These are phyloP conservation scores for Loripinus fragilis DNA, from an alignment of 2,888 invertebrate genomes.

Conservation along the genomic window DNA sequence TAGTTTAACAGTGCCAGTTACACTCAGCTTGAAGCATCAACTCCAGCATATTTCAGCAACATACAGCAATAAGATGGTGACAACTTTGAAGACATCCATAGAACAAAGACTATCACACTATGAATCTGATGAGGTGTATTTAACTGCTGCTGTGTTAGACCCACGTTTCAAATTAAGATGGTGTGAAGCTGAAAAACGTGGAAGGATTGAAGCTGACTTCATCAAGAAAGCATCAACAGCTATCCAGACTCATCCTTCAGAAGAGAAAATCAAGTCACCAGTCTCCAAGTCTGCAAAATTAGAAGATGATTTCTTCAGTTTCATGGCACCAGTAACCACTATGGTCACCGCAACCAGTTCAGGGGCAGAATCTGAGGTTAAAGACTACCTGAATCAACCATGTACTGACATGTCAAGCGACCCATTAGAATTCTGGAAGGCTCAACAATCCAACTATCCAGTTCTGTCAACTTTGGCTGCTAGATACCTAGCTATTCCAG, in stretches of 20 bases:
- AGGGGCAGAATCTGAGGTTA: conserved; percentile 1
- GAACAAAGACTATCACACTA: conserved; percentile 7
- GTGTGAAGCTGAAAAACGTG: conserved; percentile 6
- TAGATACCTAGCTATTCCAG: conserved; percentile 31
- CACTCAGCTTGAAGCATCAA: conserved; percentile 19
- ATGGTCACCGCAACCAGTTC: not conserved
- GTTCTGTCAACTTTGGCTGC: conserved; percentile 16
- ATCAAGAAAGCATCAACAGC: not conserved
- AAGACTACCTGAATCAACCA: conserved; percentile 19
- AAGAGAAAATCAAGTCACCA: conserved; percentile 14
- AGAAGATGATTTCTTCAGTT: conserved; percentile 33
- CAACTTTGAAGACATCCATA: conserved; percentile 4
- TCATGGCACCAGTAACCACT: conserved; percentile 25
- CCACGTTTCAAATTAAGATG: conserved; percentile 35
- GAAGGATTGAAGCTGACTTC: not conserved
- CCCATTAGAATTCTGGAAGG: conserved; percentile 29
- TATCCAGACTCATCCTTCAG: not conserved
- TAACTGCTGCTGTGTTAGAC: conserved; percentile 32
- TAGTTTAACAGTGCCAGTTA: conserved; percentile 29
- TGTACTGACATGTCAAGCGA: conserved; percentile 10
- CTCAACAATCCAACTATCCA: conserved; percentile 19
- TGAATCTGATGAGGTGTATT: conserved; percentile 12
- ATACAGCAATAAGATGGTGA: conserved; percentile 38
- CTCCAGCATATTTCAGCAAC: conserved; percentile 20
- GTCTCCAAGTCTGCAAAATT: conserved; percentile 12